Percentiles rank a stretch among this genome's conserved stretches.
Evolutionary conservation across 2,797 vertebrate species (phyloP).

Genomic region (Poecilia velifera): DNA sequence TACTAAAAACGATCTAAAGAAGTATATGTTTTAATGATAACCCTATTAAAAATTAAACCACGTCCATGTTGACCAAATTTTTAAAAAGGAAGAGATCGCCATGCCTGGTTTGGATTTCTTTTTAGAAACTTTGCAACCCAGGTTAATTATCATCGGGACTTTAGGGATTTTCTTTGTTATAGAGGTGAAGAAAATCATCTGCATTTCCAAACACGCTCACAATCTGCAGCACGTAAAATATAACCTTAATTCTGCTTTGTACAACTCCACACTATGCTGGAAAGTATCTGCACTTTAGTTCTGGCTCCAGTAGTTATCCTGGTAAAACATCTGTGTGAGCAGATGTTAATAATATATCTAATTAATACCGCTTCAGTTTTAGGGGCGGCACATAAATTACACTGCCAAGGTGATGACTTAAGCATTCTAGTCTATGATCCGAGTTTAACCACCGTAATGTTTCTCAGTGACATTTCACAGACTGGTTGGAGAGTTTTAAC

Average conservation of each 20-base stretch:
- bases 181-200: background rate
- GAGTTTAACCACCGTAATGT: background rate
- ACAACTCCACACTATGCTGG: background rate
- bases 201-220: background rate
- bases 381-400: constrained; percentile 19
- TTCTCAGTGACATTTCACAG: background rate
- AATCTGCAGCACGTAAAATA: background rate
- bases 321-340: constrained; percentile 8
- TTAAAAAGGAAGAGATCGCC: too few relatives aligned
- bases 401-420: constrained; percentile 16
- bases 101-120: background rate
- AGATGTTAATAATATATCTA: constrained; percentile 20
- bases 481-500: constrained; percentile 4
- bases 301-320: constrained; percentile 2
- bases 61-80: too few relatives aligned
- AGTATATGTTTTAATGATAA: background rate
- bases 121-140: background rate
- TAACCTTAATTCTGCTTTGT: background rate
- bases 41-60: background rate
- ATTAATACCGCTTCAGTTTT: constrained; percentile 21
- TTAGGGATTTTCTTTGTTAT: background rate
- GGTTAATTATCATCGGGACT: background rate
- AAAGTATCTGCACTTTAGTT: background rate
- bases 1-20: background rate
- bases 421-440: constrained; percentile 14